Evolutionary conservation across 2,797 vertebrate genomes (phyloP), one percentile per base, ranked within the genome.

Genomic region (Chanos chanos): DNA sequence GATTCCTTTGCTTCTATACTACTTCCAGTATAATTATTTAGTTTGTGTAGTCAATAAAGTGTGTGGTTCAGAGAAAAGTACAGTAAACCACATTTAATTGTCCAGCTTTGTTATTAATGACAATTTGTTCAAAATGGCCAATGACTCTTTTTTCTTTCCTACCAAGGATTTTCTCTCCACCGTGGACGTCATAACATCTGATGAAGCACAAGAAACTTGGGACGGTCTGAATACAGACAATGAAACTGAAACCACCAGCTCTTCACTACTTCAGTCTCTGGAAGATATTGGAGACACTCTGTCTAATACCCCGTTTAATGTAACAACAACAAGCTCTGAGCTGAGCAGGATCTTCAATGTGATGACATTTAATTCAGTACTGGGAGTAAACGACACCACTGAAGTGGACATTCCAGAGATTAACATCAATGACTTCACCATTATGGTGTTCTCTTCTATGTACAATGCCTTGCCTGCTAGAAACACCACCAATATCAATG

Each of bases 111-210:
- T n/a, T n/a, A n/a, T n/a, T n/a, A n/a, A n/a, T n/a, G n/a, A n/a
- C n/a, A n/a, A n/a, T n/a, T n/a, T n/a, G n/a, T n/a, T n/a, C n/a
- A n/a, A n/a, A n/a, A n/a, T n/a, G n/a, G n/a, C n/a, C n/a, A n/a
- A n/a, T n/a, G n/a, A n/a, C n/a, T n/a, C n/a, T n/a, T n/a, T n/a
- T n/a, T n/a, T n/a, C n/a, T n/a, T n/a, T n/a, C n/a, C n/a, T n/a
- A n/a, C n/a, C n/a, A n/a, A 97, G 95, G 7, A 82, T 37, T 68
- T 96, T 30, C 84, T 95, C 9, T 27, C 66, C 13, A 87, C 85
- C 4, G 77, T 94, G 28, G 78, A 88, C 4, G 6, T 73, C n/a
- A 71, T 96, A 9, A 45, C 72, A 63, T 72, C 70, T 44, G 75
- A 34, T 1, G 47, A 63, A 2, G 4, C 83, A 51, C 8, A 0